These are phyloP conservation scores for Palythoa grandis DNA, from an alignment of 92 coral and sea anemone species.

Conservation along the genomic window DNA sequence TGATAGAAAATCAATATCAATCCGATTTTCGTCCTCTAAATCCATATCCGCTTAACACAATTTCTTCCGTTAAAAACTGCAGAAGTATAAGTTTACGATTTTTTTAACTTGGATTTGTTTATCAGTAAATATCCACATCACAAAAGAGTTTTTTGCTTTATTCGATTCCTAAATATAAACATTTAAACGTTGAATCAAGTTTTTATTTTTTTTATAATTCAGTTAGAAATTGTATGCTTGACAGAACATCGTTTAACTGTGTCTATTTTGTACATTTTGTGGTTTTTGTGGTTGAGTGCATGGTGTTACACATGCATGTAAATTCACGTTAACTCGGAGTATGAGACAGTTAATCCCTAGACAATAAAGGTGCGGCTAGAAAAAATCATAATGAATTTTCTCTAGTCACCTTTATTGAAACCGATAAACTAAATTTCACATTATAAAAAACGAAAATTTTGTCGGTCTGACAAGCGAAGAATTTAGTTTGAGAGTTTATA, in stretches of 20 bases:
- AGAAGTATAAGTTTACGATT: conserved; percentile 10
- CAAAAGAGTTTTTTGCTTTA: conserved; percentile 1
- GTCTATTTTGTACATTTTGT: neutral
- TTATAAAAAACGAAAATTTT: neutral
- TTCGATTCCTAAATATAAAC: conserved; percentile 2
- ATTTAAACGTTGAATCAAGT: conserved; percentile 5
- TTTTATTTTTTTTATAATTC: neutral
- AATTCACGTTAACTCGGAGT: neutral
- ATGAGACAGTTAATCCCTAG: neutral
- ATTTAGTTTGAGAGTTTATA: neutral
- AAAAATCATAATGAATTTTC: neutral
- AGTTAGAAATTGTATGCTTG: neutral
- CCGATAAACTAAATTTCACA: neutral
- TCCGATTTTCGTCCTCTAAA: neutral
- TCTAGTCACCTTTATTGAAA: neutral
- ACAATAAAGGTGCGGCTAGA: neutral
- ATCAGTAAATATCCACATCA: conserved; percentile 4
- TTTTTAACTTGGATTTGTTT: neutral
- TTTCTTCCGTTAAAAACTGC: neutral
- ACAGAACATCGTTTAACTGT: neutral
- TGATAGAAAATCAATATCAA: neutral
- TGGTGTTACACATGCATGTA: neutral
- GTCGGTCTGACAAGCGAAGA: neutral
- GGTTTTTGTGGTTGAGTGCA: neutral
- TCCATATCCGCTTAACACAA: neutral